Evolutionary conservation across 1,140 invertebrate genomes (phyloP).

Genomic region (Cherax destructor): DNA sequence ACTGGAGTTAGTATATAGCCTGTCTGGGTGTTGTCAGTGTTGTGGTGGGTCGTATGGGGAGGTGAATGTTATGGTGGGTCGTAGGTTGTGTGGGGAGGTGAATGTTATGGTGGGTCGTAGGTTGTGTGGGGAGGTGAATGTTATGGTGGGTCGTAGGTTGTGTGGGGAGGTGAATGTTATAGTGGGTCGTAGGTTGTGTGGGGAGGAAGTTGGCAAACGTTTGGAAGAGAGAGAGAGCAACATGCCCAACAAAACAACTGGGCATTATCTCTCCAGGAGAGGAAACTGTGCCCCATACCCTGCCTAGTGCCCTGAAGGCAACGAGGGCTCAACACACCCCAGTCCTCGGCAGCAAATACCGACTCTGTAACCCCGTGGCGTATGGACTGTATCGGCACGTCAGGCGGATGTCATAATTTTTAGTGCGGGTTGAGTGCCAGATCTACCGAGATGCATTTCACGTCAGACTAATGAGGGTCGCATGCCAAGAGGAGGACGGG

Average conservation of each 20-base stretch:
- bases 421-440: not conserved
- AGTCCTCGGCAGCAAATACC: not conserved
- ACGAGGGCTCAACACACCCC: not conserved
- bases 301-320: not conserved
- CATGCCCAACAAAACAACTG: not conserved
- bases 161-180: too few species aligned
- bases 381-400: not conserved
- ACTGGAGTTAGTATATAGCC: too few species aligned
- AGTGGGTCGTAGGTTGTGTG: too few species aligned
- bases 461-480: not conserved
- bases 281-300: not conserved
- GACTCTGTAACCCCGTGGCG: not conserved
- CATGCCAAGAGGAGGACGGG: not conserved
- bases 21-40: too few species aligned
- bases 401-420: not conserved
- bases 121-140: too few species aligned
- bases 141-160: too few species aligned
- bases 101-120: too few species aligned
- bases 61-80: too few species aligned
- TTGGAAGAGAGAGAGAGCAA: not conserved
- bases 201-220: too few species aligned
- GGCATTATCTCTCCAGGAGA: not conserved
- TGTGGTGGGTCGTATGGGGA: too few species aligned
- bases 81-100: too few species aligned
- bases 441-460: not conserved